These are phyloP conservation scores for Synergus japonicus DNA, from an alignment of 2,888 invertebrate species.

Conservation along the genomic window DNA sequence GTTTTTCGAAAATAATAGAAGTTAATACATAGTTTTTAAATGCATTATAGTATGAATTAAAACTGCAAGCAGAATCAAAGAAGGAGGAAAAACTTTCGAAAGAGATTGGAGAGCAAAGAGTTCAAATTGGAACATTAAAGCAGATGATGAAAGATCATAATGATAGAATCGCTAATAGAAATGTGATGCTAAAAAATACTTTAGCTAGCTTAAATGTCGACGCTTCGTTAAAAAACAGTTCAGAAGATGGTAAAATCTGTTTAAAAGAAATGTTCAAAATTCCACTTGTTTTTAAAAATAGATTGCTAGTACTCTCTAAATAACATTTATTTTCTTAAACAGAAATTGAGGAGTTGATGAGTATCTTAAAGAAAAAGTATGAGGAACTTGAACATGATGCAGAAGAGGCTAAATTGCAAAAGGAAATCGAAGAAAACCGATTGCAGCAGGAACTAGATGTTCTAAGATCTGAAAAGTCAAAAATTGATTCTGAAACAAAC, in stretches of 20 bases:
- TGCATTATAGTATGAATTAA: slow-evolving; percentile 69
- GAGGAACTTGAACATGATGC: slow-evolving; percentile 64
- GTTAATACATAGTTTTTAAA: slow-evolving; percentile 7
- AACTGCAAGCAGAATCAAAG: slow-evolving; percentile 65
- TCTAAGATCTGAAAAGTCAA: slow-evolving; percentile 79
- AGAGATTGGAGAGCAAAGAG: slow-evolving; percentile 75
- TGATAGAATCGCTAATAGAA: slow-evolving; percentile 72
- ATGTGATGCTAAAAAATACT: slow-evolving; percentile 72
- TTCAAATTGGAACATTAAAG: slow-evolving; percentile 77
- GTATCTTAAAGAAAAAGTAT: slow-evolving; percentile 62
- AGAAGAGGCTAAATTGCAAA: slow-evolving; percentile 66
- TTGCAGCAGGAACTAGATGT: slow-evolving; percentile 81
- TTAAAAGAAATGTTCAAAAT: not conserved
- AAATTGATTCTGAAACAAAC: slow-evolving; percentile 83
- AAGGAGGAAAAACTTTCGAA: slow-evolving; percentile 74
- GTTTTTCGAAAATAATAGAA: slow-evolving; percentile 7
- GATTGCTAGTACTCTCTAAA: not conserved
- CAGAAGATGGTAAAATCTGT: slow-evolving; percentile 61
- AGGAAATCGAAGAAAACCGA: slow-evolving; percentile 78
- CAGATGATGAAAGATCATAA: slow-evolving; percentile 77
- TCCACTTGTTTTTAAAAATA: not conserved
- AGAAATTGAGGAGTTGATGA: slow-evolving; percentile 61
- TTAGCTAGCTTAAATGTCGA: slow-evolving; percentile 68
- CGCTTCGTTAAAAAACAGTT: slow-evolving; percentile 56
- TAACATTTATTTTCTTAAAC: slow-evolving; percentile 41